phyloP scores from a whole-genome alignment of 2,888 invertebrate species.

The Dimorphilus gyrociliatus region DNA sequence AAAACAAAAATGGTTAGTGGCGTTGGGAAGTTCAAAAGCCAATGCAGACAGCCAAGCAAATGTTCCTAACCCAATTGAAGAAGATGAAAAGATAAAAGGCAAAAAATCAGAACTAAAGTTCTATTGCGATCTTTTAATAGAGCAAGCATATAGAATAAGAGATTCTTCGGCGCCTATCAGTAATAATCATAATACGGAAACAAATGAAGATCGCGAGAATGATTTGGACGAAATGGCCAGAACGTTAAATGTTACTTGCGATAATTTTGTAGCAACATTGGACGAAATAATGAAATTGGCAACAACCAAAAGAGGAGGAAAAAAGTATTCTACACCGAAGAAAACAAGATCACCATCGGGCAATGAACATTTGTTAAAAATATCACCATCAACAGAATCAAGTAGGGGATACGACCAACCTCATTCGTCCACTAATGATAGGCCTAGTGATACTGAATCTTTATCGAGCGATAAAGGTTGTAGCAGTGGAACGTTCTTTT shows the following conservation, averaged over 20 bases:
- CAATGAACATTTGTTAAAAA: no score
- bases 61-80: constrained; percentile 6
- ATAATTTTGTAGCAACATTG: constrained; percentile 62
- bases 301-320: constrained; percentile 10
- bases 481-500: no score
- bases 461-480: no score
- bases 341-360: no score
- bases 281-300: constrained; percentile 55
- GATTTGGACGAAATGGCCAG: constrained; percentile 50
- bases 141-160: constrained; percentile 66
- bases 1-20: constrained; percentile 63
- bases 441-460: no score
- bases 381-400: no score
- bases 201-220: no score
- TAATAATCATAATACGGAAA: no score
- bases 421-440: no score
- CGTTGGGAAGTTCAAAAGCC: constrained; percentile 60
- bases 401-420: no score
- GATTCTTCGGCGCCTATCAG: no score
- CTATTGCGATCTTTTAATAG: constrained; percentile 66
- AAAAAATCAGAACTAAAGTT: constrained; percentile 61
- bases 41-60: constrained; percentile 1
- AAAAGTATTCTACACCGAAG: no score
- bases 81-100: constrained; percentile 44
- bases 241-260: constrained; percentile 59